Evolutionary conservation across 2,797 vertebrate species (phyloP).

Genomic region (Coregonus ussuriensis): DNA sequence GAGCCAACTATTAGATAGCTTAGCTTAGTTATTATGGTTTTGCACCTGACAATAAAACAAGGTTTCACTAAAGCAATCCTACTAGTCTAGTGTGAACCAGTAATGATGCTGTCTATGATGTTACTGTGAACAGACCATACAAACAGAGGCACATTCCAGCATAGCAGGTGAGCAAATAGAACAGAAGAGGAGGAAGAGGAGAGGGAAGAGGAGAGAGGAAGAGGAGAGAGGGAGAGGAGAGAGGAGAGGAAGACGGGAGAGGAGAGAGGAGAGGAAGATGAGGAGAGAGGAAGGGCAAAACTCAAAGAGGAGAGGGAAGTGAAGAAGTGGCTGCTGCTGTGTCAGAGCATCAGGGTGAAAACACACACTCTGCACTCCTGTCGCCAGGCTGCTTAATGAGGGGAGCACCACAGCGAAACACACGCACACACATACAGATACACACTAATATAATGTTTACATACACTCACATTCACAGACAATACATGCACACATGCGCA

Average conservation of each 20-base stretch:
- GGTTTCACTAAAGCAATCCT: too few species aligned
- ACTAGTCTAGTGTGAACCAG: too few species aligned
- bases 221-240: neutral
- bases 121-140: neutral
- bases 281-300: neutral
- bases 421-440: slow-evolving; percentile 54
- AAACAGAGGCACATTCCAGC: slow-evolving; percentile 10
- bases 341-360: slow-evolving; percentile 70
- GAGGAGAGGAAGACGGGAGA: too few species aligned
- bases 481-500: neutral
- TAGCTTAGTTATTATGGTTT: too few species aligned
- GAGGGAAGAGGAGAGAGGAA: neutral
- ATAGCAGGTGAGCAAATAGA: slow-evolving; percentile 19
- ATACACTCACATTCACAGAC: slow-evolving; percentile 32
- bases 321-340: slow-evolving; percentile 50
- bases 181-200: slow-evolving; percentile 14
- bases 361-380: slow-evolving; percentile 74
- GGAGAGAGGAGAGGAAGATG: neutral
- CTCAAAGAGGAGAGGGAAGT: slow-evolving; percentile 2
- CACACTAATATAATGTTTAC: neutral
- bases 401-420: slow-evolving; percentile 66
- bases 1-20: too few species aligned
- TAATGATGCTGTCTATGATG: too few species aligned
- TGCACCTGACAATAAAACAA: too few species aligned
- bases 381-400: slow-evolving; percentile 74